phyloP scores from a whole-genome alignment of 1,140 invertebrate genomes.

The Riptortus pedestris region DNA sequence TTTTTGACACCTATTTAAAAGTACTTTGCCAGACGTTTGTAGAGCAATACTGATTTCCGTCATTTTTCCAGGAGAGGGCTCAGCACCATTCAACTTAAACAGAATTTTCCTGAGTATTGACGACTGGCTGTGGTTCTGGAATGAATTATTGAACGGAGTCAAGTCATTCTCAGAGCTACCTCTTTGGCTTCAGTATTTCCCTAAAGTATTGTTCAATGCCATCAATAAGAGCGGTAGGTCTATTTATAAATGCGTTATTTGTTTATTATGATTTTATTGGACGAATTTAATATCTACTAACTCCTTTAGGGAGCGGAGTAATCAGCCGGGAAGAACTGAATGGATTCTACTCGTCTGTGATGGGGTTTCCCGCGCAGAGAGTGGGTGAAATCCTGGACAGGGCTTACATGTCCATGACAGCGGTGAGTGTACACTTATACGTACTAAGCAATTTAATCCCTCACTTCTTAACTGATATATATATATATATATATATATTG shows the following conservation, averaged over 20 bases:
- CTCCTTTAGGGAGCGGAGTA: slow-evolving; percentile 43
- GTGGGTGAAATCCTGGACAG: slow-evolving; percentile 52
- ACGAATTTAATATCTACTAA: neutral
- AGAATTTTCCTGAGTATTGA: slow-evolving; percentile 36
- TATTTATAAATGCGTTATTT: neutral
- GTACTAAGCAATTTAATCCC: too few relatives aligned
- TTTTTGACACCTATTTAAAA: too few relatives aligned
- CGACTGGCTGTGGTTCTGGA: slow-evolving; percentile 55
- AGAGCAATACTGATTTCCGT: too few relatives aligned
- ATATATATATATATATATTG: too few relatives aligned
- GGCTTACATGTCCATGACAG: slow-evolving; percentile 55
- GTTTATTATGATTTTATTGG: neutral
- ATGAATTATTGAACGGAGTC: slow-evolving; percentile 43
- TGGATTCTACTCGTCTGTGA: slow-evolving; percentile 55
- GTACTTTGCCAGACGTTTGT: too few relatives aligned
- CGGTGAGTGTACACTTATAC: slow-evolving; percentile 49
- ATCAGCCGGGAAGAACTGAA: slow-evolving; percentile 52
- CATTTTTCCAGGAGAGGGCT: neutral
- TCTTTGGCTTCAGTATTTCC: slow-evolving; percentile 57
- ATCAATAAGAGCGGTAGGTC: slow-evolving; percentile 52
- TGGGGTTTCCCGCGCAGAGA: slow-evolving; percentile 47
- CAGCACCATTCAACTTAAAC: slow-evolving; percentile 6
- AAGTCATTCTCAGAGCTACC: slow-evolving; percentile 50
- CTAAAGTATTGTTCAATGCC: slow-evolving; percentile 57
- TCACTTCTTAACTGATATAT: too few relatives aligned